Evolutionary conservation across 2,113 vertebrate species (phyloP).

Genomic region (Suricata suricatta): DNA sequence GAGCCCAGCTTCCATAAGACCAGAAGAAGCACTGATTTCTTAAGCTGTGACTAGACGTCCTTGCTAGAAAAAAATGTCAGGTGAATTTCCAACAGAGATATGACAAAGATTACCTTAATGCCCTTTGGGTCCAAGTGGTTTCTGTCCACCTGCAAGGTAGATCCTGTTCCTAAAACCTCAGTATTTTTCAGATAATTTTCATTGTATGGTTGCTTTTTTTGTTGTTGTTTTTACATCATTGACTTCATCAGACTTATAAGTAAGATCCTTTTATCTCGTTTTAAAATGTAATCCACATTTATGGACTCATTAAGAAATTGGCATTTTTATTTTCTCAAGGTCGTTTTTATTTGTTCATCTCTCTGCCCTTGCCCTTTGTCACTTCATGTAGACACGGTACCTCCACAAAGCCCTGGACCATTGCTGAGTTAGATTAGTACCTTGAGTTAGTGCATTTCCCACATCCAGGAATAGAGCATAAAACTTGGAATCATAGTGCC

Average conservation of each 20-base stretch:
- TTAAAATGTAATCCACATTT: background rate
- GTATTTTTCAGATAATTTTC: background rate
- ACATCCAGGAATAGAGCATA: background rate
- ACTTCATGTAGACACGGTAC: too few species aligned
- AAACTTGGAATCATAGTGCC: background rate
- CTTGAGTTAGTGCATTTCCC: background rate
- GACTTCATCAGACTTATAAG: background rate
- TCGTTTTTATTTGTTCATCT: background rate
- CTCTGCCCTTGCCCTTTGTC: background rate
- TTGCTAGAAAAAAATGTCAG: background rate
- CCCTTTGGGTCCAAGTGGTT: background rate
- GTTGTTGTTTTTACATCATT: background rate
- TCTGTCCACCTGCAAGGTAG: background rate
- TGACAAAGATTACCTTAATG: background rate
- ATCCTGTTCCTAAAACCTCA: background rate
- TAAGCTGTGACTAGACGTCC: background rate
- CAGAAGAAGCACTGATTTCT: background rate
- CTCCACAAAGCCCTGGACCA: background rate
- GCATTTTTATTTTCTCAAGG: background rate
- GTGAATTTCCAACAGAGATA: background rate
- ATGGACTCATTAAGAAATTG: background rate
- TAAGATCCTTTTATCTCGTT: background rate
- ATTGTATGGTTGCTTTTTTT: background rate
- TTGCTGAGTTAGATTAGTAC: background rate
- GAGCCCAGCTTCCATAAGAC: background rate